A percentile compares a stretch with the other conserved stretches of the same genome.
phyloP scores from a whole-genome alignment of 1,140 invertebrate genomes.

The Macrobrachium rosenbergii region DNA sequence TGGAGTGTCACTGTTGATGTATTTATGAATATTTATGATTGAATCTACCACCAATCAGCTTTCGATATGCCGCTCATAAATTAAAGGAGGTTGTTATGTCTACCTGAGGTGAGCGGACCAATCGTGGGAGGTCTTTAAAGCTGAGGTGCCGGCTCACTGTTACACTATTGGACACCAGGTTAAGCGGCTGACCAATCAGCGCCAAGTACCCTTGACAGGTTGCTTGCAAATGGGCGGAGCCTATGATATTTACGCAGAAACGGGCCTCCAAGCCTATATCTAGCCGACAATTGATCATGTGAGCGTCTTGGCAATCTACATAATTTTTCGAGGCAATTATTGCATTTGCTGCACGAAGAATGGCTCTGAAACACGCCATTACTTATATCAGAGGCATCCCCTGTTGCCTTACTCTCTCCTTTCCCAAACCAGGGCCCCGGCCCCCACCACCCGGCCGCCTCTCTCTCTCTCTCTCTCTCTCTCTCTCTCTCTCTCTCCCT shows the following conservation, averaged over 20 bases:
- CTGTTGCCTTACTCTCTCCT: neutral
- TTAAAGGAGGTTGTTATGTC: constrained; percentile 59
- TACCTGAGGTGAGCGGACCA: constrained; percentile 53
- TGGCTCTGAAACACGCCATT: constrained; percentile 59
- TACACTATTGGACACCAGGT: constrained; percentile 57
- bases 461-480: no score
- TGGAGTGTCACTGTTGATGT: constrained; percentile 58
- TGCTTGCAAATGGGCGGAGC: constrained; percentile 61
- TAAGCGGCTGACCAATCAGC: constrained; percentile 57
- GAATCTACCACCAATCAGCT: constrained; percentile 61
- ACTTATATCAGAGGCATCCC: constrained; percentile 46
- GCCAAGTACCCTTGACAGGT: constrained; percentile 51
- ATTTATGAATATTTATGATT: constrained; percentile 64
- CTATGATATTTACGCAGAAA: constrained; percentile 60
- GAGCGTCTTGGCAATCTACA: constrained; percentile 64
- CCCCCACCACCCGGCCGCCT: neutral
- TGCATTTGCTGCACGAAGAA: constrained; percentile 63
- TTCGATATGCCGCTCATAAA: constrained; percentile 52
- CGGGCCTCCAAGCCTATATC: constrained; percentile 56
- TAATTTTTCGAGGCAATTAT: constrained; percentile 65
- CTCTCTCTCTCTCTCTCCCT: no score
- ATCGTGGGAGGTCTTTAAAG: constrained; percentile 48
- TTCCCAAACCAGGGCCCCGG: constrained; percentile 9
- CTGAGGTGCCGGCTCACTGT: constrained; percentile 38
- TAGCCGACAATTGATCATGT: constrained; percentile 61